These are phyloP conservation scores for Hypsibius dujardini DNA, from an alignment of 1,140 invertebrate genomes.

Conservation along the genomic window DNA sequence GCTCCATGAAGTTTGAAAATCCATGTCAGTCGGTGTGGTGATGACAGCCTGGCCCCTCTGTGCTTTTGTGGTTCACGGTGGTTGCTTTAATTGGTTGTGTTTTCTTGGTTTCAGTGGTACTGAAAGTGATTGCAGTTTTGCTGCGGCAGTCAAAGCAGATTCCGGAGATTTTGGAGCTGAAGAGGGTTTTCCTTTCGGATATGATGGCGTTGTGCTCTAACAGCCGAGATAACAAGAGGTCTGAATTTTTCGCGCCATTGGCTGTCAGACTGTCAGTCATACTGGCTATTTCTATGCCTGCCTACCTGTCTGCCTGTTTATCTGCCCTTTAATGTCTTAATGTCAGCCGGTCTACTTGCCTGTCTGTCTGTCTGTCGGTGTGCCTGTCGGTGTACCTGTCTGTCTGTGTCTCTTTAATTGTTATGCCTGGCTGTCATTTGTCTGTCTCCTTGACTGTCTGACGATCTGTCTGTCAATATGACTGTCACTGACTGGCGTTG, in stretches of 20 bases:
- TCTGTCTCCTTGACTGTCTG: no score
- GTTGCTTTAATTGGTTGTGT: constrained; percentile 22
- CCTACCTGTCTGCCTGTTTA: no score
- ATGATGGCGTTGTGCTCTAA: constrained; percentile 92
- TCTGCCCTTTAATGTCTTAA: no score
- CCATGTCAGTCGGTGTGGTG: constrained; percentile 53
- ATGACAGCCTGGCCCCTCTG: not conserved
- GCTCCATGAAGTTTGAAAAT: constrained; percentile 84
- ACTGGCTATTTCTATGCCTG: no score
- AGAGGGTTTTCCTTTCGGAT: constrained; percentile 87
- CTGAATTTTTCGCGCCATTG: not conserved
- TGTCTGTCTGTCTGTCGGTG: no score
- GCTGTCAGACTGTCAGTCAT: no score
- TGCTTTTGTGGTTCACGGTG: not conserved
- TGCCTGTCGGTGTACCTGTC: no score
- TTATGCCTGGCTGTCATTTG: not conserved
- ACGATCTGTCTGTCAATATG: no score
- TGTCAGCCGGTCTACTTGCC: no score
- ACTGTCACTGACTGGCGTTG: no score
- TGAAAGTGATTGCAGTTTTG: constrained; percentile 92
- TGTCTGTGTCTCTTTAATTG: no score
- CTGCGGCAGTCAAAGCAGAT: constrained; percentile 87
- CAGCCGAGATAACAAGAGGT: constrained; percentile 76
- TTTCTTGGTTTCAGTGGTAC: constrained; percentile 54
- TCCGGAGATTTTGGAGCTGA: constrained; percentile 73